phyloP scores from a whole-genome alignment of 2,888 invertebrate species.

The Cacoxenus indagator region DNA sequence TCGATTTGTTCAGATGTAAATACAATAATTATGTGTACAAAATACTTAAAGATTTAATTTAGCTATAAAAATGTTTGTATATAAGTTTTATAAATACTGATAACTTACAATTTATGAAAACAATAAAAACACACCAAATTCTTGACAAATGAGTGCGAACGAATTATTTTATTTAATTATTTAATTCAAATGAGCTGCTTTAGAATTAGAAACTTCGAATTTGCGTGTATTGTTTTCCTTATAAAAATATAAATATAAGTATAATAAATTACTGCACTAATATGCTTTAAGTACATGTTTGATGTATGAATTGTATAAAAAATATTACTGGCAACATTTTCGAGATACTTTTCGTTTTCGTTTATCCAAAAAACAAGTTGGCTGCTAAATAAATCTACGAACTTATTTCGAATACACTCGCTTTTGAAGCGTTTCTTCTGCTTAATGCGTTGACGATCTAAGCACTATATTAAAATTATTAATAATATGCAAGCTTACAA shows the following conservation, averaged over 20 bases:
- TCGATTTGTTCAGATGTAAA: slow-evolving; percentile 18
- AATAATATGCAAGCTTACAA: neutral
- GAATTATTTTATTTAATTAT: no score
- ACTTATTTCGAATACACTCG: neutral
- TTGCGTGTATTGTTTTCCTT: slow-evolving; percentile 30
- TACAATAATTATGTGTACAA: slow-evolving; percentile 17
- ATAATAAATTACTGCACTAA: slow-evolving; percentile 33
- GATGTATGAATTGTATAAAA: slow-evolving; percentile 31
- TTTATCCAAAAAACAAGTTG: slow-evolving; percentile 25
- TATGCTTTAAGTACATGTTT: slow-evolving; percentile 56
- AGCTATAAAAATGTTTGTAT: slow-evolving; percentile 60
- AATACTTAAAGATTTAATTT: slow-evolving; percentile 51
- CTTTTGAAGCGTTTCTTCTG: slow-evolving; percentile 8
- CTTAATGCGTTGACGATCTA: neutral
- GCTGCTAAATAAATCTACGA: no score
- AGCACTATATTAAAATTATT: neutral
- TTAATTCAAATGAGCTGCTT: no score
- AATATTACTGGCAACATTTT: slow-evolving; percentile 51
- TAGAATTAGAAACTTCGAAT: neutral
- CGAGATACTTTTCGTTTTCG: slow-evolving; percentile 48
- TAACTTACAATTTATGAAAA: slow-evolving; percentile 51
- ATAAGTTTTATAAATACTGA: slow-evolving; percentile 57
- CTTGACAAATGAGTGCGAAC: slow-evolving; percentile 24
- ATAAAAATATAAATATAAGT: slow-evolving; percentile 38
- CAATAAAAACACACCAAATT: slow-evolving; percentile 33